Evolutionary conservation across 1,140 invertebrate species (phyloP).

Genomic region (Drosophila persimilis): DNA sequence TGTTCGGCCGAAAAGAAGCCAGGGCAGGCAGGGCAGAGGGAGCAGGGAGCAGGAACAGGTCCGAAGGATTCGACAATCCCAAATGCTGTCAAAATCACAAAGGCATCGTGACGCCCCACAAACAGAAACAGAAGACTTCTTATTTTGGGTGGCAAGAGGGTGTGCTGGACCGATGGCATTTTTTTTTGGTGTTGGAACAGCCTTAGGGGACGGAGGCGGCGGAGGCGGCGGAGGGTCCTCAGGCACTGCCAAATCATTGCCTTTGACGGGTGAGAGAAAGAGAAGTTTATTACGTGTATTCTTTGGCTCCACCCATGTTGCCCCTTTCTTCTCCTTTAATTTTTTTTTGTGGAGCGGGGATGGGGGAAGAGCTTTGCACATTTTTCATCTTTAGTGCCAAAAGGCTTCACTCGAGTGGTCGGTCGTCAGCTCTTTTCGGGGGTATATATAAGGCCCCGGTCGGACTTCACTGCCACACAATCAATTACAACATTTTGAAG

Average conservation of each 20-base stretch:
- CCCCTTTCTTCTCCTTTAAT: neutral
- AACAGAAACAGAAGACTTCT: slow-evolving; percentile 14
- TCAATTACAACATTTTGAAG: slow-evolving; percentile 62
- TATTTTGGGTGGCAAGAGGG: neutral
- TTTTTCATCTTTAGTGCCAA: slow-evolving; percentile 45
- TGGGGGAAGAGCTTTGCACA: slow-evolving; percentile 7
- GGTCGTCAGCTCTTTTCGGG: neutral
- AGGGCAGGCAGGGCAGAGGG: slow-evolving; percentile 11
- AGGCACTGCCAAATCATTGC: slow-evolving; percentile 54
- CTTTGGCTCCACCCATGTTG: slow-evolving; percentile 30
- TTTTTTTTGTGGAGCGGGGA: neutral
- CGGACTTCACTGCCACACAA: slow-evolving; percentile 31
- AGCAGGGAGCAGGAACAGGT: neutral
- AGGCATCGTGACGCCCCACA: slow-evolving; percentile 46
- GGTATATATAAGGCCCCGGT: slow-evolving; percentile 53
- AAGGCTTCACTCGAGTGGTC: slow-evolving; percentile 46
- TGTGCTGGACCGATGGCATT: too few species aligned
- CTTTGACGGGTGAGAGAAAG: slow-evolving; percentile 37
- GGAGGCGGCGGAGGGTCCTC: neutral
- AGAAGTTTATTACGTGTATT: slow-evolving; percentile 45
- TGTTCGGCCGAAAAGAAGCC: neutral
- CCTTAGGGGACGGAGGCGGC: neutral
- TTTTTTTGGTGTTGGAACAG: neutral
- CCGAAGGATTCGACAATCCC: neutral
- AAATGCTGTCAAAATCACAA: slow-evolving; percentile 67